Base-by-base conservation (phyloP, 2,797 vertebrate species). In the Paratrypauchen microcephalus region DNA sequence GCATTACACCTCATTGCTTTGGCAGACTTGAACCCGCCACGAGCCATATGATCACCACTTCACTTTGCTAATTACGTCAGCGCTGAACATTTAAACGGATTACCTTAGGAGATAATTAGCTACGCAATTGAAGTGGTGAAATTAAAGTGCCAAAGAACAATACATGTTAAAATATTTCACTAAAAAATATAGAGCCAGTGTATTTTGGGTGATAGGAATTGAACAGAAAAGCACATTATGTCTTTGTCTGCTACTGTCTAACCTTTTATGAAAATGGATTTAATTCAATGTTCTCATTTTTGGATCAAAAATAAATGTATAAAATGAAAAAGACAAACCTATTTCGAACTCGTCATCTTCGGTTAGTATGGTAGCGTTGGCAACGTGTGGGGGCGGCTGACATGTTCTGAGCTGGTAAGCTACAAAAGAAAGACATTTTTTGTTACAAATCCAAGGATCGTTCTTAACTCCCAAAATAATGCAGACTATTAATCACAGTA, bases 321-420 rank as follows among this genome's bases (percentile, higher is more conserved):
- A 68, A 82, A 83, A 88, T 70, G 79, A 84, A 86, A 83, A 69
- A 83, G 82, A 89, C 86, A 93, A 94, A 98, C 97, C 97, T 94
- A 98, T 99, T 94, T 99, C 95, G 64, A 97, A 97, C 91, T 97
- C 95, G 66, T 97, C 95, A 80, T 97, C 95, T 81, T 98, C 96
- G 11, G 93, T 94, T 80, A 99, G 91, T 88, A 96, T 90, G 68
- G 97, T 96, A 67, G 96, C 96, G 71, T 99, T 98, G 82, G 95
- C 90, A 50, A 98, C 91, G 2, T 89, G 87, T 68, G 93, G 85
- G 47, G 96, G 97, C 66, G 95, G 92, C 47, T 97, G 96, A 92
- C 97, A 99, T 45, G 96, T 93, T 80, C 97, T 94, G 72, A 99
- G 94, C 61, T 98, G 97, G 88, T 98, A 99, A 3, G 96, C 97